Base-by-base conservation (phyloP, 2,888 invertebrate genomes). In the Aphodius granarius region DNA sequence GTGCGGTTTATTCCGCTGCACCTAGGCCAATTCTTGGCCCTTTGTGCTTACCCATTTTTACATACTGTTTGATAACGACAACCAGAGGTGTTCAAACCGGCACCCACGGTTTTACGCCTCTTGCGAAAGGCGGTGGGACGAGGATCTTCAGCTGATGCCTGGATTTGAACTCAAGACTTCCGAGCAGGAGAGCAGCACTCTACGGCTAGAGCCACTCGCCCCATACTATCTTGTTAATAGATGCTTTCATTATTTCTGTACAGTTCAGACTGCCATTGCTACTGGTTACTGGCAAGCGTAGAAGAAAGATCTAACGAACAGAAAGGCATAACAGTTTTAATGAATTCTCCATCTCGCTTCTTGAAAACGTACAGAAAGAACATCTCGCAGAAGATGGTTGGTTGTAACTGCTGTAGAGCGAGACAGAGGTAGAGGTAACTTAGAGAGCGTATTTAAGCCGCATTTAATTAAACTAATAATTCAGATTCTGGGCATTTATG, bases 381-480 rank as follows among this genome's bases (percentile, higher is more conserved):
- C 43, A 43, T 43, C 13, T 43, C 13, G 2, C 43, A 1, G 9
- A 43, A 43, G 43, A 43, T 13, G 43, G 43, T 43, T 43, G 13
- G 9, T 0, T 43, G 9, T 43, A 13, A 13, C n/a, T n/a, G n/a
- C n/a, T n/a, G 43, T 43, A 43, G 43, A 43, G 43, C 6, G 43
- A 43, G 43, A 43, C 13, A 6, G 43, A 6, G 43, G 43, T 43
- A 43, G 43, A 43, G 1, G 43, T 43, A 21, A 68, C 19, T 21
- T 68, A 68, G 19, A 65, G 19, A 19, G 68, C 68, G 21, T 68
- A 68, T 68, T 68, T 68, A 68, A 68, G 68, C 20, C 68, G n/a
- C 68, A 20, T 68, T 68, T 68, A 68, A 68, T 68, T 68, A 68
- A 68, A 68, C 68, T 68, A 68, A 68, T 68, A 68, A 68, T 68